Base-by-base conservation (phyloP, 2,797 vertebrate species). In the Sebastes cheni region DNA sequence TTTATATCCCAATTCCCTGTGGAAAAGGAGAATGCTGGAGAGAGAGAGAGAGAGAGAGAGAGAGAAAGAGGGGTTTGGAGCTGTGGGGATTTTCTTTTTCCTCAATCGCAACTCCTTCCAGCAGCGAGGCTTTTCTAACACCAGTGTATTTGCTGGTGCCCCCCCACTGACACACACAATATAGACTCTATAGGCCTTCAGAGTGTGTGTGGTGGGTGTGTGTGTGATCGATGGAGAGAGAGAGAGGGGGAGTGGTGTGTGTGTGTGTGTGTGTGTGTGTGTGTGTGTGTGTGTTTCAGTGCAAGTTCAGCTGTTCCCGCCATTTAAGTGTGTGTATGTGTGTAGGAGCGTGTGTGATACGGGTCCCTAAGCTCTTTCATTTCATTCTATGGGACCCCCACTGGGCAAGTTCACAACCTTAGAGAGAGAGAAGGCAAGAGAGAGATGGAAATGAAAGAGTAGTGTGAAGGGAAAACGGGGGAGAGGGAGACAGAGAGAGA, bases 331-430 rank as follows among this genome's bases (percentile, higher is more conserved):
- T 70, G 58, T 52, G 64, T 50, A 30, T 36, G 67, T 64, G 64
- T 52, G 64, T 50, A 30, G 16, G 23, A 14, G 60, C 32, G 46
- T 76, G 76, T 77, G 77, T 61, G 79, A 81, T 80, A 72, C 6
- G 67, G 69, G 82, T 81, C 81, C 75, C 70, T 82, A 70, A 92
- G 89, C 87, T 75, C 88, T 93, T 92, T 91, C 72, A 88, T 91
- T 89, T 86, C 67, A 81, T 82, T 90, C 77, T 81, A 74, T 82
- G 16, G 86, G 78, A 91, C 81, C 83, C 89, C 85, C 71, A 62
- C 87, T 82, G 72, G 67, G 91, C 67, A 75, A 80, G 88, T 88
- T 91, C 88, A 90, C 83, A 90, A 90, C 84, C 89, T 84, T 16
- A 14, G 64, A 80, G 67, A 30, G 27, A 54, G 65, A 72, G 70